These are phyloP conservation scores for Lithophane ornitopus DNA, from an alignment of 2,888 invertebrate species.

Conservation along the genomic window DNA sequence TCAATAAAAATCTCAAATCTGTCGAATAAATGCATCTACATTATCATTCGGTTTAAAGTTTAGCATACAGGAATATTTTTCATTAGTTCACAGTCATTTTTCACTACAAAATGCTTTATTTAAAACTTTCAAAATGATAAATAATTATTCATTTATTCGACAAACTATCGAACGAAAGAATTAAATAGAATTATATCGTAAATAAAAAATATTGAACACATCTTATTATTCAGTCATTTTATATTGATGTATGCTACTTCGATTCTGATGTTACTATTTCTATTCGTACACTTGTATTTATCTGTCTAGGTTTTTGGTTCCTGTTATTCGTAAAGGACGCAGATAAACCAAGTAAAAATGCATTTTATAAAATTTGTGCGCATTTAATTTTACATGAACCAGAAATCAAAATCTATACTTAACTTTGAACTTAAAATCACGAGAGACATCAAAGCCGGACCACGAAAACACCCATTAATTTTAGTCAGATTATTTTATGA, in stretches of 20 bases:
- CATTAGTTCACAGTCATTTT: not conserved
- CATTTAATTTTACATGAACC: conserved; percentile 58
- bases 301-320: not conserved
- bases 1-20: not conserved
- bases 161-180: not conserved
- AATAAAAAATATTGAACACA: conserved; percentile 13
- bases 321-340: not conserved
- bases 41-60: conserved; percentile 3
- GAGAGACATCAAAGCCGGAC: conserved; percentile 70
- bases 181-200: not conserved
- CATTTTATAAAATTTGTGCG: conserved; percentile 68
- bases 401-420: conserved; percentile 1
- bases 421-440: conserved; percentile 7
- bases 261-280: not conserved
- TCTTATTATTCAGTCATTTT: conserved; percentile 26
- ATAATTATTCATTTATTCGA: conserved; percentile 6
- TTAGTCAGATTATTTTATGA: conserved; percentile 58
- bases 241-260: conserved; percentile 5
- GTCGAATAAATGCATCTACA: conserved; percentile 22
- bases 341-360: conserved; percentile 15
- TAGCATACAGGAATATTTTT: not conserved
- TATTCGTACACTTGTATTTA: conserved; percentile 13
- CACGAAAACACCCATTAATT: conserved; percentile 58
- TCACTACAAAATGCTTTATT: not conserved
- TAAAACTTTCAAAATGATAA: not conserved